Evolutionary conservation across 2,113 vertebrate species (phyloP), one percentile per base, ranked within the genome.

Genomic region (Eudyptes chrysolophus): DNA sequence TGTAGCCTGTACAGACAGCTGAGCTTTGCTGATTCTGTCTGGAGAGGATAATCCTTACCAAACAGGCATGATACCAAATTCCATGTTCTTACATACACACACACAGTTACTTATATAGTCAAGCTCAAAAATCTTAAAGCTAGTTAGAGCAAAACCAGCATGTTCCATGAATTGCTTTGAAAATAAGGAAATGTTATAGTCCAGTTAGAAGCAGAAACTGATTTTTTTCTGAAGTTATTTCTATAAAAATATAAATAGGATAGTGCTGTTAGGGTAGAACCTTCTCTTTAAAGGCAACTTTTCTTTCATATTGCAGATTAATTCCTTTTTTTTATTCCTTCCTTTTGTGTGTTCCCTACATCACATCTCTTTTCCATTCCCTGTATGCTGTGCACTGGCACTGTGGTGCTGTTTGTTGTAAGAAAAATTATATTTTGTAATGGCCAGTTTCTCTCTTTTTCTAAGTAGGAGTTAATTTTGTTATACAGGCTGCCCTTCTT

Each of bases 401-500:
- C 70, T 65, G 42, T 52, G 55, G 40, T 78, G 38, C 70, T 84
- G 64, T 64, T 79, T 92, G 36, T 80, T 85, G 10, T 55, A 83
- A 85, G 66, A 94, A 87, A 80, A 89, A 75, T 22, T 14, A 3
- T 44, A 16, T 58, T 92, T 89, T 42, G 19, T 52, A 74, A 57
- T 49, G 69, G 34, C 44, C 30, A 48, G 22, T 88, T 94, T 88
- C 52, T 84, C 38, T 83, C 40, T 34, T 92, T 92, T 92, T 86
- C n/a, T 83, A 84, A 92, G 26, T 54, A 83, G 84, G 40, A 95
- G 78, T 60, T 95, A 92, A 95, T 96, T 94, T 90, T 90, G 55
- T 97, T 95, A 94, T 18, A 64, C 70, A 94, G 88, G 26, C 95
- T 94, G 88, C 71, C 68, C 29, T 84, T 81, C 90, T 85, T 95